Evolutionary conservation across 2,797 vertebrate genomes (phyloP).

Genomic region (Mus caroli): DNA sequence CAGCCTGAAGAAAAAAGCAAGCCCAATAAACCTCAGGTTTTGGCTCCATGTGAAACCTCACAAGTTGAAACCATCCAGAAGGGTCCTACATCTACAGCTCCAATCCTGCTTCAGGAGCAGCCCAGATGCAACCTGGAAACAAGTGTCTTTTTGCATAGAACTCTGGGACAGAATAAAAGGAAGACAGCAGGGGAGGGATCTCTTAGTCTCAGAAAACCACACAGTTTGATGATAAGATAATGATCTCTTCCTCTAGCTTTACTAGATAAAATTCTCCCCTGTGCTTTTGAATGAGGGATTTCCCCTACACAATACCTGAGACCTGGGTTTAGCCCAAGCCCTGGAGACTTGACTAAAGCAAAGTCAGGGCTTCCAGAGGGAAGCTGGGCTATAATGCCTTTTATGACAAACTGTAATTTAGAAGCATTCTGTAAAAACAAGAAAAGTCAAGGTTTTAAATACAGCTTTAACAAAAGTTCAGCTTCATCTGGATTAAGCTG

Average conservation of each 20-base stretch:
- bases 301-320: not conserved
- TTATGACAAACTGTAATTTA: conserved; percentile 54
- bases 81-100: not conserved
- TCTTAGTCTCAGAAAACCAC: not conserved
- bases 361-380: conserved; percentile 17
- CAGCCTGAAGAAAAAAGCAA: conserved; percentile 45
- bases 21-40: not conserved
- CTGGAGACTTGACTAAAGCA: not conserved
- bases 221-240: not conserved
- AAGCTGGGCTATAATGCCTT: conserved; percentile 6
- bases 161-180: not conserved
- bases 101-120: not conserved
- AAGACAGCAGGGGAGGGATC: not conserved
- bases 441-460: conserved; percentile 68
- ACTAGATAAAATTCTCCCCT: not conserved
- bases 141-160: not conserved
- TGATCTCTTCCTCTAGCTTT: not conserved
- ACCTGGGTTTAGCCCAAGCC: not conserved
- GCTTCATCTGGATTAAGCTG: conserved; percentile 83
- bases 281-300: conserved; percentile 57
- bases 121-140: not conserved
- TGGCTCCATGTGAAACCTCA: not conserved
- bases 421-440: conserved; percentile 1
- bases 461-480: conserved; percentile 78
- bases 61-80: not conserved